These are phyloP conservation scores for Falco rusticolus DNA, from an alignment of 2,797 vertebrate genomes.

Conservation along the genomic window DNA sequence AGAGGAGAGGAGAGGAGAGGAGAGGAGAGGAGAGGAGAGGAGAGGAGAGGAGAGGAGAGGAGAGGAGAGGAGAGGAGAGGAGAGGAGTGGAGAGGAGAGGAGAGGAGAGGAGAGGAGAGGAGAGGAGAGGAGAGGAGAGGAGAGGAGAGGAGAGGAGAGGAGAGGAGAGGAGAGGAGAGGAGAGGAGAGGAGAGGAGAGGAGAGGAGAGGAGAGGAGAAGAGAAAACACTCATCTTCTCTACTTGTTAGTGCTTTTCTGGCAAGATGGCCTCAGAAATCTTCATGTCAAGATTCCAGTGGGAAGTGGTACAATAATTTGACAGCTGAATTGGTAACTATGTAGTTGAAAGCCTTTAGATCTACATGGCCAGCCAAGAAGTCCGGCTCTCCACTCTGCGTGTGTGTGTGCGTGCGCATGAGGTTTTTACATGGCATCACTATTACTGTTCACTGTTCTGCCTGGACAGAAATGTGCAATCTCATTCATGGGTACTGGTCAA, in stretches of 20 bases:
- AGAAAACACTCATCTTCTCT: not conserved
- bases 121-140: no score
- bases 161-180: no score
- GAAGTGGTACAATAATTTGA: not conserved
- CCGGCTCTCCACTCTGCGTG: not conserved
- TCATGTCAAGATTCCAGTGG: not conserved
- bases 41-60: no score
- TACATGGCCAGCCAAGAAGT: not conserved
- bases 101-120: no score
- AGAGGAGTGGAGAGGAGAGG: no score
- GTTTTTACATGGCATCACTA: rapidly evolving
- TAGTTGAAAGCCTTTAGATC: not conserved
- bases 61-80: no score
- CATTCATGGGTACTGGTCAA: not conserved
- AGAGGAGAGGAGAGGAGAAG: no score
- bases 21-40: no score
- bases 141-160: no score
- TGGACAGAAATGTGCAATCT: not conserved
- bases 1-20: no score
- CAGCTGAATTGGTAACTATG: not conserved
- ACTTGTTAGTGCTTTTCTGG: not conserved
- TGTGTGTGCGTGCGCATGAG: rapidly evolving
- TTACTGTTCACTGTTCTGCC: not conserved
- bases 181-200: no score
- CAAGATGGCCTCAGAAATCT: not conserved